These are phyloP conservation scores for Nemotelus pantherinus DNA, from an alignment of 2,888 invertebrate genomes.

Conservation along the genomic window DNA sequence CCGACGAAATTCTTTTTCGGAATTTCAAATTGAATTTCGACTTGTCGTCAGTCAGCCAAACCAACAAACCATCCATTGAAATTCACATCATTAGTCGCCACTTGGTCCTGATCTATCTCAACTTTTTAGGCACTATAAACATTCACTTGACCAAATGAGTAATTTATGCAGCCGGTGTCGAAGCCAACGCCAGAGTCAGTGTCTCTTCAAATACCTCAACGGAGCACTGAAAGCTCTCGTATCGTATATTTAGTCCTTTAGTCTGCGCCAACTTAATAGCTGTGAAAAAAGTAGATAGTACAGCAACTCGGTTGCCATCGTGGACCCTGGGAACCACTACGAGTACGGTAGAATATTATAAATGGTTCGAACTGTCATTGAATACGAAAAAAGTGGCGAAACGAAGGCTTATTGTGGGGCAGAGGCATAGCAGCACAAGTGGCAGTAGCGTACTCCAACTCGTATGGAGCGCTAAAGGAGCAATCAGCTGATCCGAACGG, in stretches of 20 bases:
- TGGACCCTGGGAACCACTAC: background rate
- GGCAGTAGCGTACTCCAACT: background rate
- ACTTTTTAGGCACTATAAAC: conserved; percentile 48
- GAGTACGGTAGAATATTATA: conserved; percentile 48
- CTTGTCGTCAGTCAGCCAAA: no score
- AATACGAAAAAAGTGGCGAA: conserved; percentile 49
- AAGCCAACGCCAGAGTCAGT: conserved; percentile 31
- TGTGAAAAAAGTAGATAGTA: conserved; percentile 4
- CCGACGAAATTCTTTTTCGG: no score
- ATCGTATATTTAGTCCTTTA: conserved; percentile 23
- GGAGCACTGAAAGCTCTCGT: conserved; percentile 36
- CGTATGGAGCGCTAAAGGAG: conserved; percentile 36
- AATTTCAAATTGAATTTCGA: no score
- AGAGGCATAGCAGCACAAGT: background rate
- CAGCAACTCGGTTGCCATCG: background rate
- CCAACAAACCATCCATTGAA: conserved; percentile 24
- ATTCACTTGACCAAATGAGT: conserved; percentile 51
- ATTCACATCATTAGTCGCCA: conserved; percentile 47
- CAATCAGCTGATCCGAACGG: conserved; percentile 49
- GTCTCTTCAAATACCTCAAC: conserved; percentile 40
- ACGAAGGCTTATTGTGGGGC: conserved; percentile 39
- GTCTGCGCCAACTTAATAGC: conserved; percentile 38
- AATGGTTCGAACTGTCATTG: conserved; percentile 50
- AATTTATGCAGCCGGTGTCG: conserved; percentile 49
- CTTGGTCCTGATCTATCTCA: conserved; percentile 49